Percentiles rank a stretch among this genome's conserved stretches.
These are phyloP conservation scores for Vulpes ferrilata DNA, from an alignment of 2,113 vertebrate species.

Conservation along the genomic window DNA sequence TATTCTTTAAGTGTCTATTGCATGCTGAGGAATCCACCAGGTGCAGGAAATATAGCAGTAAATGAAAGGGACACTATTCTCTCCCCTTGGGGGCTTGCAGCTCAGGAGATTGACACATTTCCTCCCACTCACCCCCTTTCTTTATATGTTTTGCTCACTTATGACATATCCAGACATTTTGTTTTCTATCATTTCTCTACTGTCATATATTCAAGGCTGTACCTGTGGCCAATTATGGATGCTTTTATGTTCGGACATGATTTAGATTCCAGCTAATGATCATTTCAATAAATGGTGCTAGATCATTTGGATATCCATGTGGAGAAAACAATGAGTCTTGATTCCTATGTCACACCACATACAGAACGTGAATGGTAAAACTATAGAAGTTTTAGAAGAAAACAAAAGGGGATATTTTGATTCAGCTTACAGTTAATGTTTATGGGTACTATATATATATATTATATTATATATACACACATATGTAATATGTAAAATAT, in stretches of 20 bases:
- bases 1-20: neutral
- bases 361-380: neutral
- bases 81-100: neutral
- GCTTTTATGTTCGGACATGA: neutral
- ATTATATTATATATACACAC: too few species aligned
- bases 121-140: neutral
- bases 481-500: neutral
- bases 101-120: neutral
- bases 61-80: neutral
- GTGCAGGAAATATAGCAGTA: neutral
- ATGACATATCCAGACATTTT: neutral
- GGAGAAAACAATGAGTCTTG: neutral
- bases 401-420: neutral
- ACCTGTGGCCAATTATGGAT: neutral
- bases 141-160: neutral
- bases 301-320: neutral
- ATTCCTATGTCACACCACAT: neutral
- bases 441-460: neutral
- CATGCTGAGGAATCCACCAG: neutral
- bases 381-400: neutral
- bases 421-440: neutral
- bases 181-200: neutral
- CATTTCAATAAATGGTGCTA: neutral
- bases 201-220: neutral
- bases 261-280: conserved; percentile 2